phyloP scores from a whole-genome alignment of 2,797 vertebrate genomes.

The Xenops minutus region DNA sequence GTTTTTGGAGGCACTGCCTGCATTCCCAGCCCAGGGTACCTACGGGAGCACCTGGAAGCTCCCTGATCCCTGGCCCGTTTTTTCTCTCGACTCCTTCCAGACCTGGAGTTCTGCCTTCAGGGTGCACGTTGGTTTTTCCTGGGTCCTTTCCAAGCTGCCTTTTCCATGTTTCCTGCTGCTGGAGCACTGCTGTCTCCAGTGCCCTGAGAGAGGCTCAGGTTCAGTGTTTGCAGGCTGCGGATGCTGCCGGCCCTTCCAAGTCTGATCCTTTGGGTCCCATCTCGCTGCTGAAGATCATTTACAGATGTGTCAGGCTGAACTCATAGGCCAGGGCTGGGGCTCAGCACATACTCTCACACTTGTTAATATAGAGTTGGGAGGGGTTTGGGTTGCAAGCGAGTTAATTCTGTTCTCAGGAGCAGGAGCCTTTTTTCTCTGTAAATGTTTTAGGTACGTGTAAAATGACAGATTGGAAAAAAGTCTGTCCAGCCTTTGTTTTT shows the following conservation, averaged over 20 bases:
- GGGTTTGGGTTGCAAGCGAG: slow-evolving; percentile 29
- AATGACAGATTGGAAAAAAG: neutral
- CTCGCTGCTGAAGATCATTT: slow-evolving; percentile 55
- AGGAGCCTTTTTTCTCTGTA: slow-evolving; percentile 16
- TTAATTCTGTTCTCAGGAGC: slow-evolving; percentile 27
- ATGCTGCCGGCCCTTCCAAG: slow-evolving; percentile 51
- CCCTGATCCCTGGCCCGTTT: neutral
- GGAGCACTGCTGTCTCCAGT: neutral
- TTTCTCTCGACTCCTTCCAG: neutral
- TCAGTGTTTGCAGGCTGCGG: slow-evolving; percentile 23
- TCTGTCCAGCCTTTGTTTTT: slow-evolving; percentile 25
- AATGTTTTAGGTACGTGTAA: slow-evolving; percentile 18
- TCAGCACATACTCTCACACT: slow-evolving; percentile 53
- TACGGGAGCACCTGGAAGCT: neutral
- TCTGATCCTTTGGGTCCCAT: slow-evolving; percentile 57
- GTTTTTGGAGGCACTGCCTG: neutral
- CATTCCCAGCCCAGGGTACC: neutral
- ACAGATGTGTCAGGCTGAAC: slow-evolving; percentile 70
- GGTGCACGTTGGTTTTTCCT: slow-evolving; percentile 14
- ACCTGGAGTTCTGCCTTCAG: neutral
- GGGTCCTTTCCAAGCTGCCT: slow-evolving; percentile 52
- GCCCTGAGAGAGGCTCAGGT: slow-evolving; percentile 54
- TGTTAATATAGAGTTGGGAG: slow-evolving; percentile 49
- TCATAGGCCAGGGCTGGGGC: slow-evolving; percentile 30
- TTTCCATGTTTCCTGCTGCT: slow-evolving; percentile 40